Evolutionary conservation across 1,140 invertebrate genomes (phyloP).

Genomic region (Drosophila kepulauana): DNA sequence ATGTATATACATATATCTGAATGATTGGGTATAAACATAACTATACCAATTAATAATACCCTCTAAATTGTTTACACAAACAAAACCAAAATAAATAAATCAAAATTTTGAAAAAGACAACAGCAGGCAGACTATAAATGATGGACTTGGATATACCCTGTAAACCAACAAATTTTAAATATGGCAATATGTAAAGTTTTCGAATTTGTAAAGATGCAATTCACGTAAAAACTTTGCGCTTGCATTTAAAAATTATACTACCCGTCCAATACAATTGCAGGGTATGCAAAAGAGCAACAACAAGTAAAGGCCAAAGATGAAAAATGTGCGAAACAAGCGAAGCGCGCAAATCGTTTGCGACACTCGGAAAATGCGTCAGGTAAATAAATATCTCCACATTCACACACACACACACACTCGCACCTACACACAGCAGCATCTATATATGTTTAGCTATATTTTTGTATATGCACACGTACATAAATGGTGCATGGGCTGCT

Average conservation of each 20-base stretch:
- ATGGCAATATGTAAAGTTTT: too few relatives aligned
- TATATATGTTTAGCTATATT: conserved; percentile 11
- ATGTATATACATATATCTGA: not conserved
- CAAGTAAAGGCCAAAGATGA: conserved; percentile 56
- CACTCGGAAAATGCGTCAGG: conserved; percentile 65
- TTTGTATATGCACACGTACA: conserved; percentile 27
- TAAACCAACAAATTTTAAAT: too few relatives aligned
- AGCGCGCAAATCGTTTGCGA: conserved; percentile 67
- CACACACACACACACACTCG: conserved; percentile 9
- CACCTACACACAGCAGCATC: not conserved
- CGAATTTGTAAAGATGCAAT: too few relatives aligned
- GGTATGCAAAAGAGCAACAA: conserved; percentile 35
- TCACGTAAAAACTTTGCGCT: too few relatives aligned
- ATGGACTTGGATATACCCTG: too few relatives aligned
- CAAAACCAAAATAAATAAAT: conserved; percentile 11
- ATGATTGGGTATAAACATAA: not conserved
- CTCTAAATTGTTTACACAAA: conserved; percentile 1
- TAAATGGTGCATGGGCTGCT: conserved; percentile 47
- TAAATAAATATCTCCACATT: conserved; percentile 47
- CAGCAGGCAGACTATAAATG: too few relatives aligned
- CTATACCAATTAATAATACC: conserved; percentile 11
- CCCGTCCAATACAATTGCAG: conserved; percentile 12
- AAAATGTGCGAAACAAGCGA: conserved; percentile 71
- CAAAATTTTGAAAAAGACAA: not conserved
- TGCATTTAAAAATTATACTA: too few relatives aligned